Base-by-base conservation (phyloP, 2,113 vertebrate genomes). In the Malurus elegans region DNA sequence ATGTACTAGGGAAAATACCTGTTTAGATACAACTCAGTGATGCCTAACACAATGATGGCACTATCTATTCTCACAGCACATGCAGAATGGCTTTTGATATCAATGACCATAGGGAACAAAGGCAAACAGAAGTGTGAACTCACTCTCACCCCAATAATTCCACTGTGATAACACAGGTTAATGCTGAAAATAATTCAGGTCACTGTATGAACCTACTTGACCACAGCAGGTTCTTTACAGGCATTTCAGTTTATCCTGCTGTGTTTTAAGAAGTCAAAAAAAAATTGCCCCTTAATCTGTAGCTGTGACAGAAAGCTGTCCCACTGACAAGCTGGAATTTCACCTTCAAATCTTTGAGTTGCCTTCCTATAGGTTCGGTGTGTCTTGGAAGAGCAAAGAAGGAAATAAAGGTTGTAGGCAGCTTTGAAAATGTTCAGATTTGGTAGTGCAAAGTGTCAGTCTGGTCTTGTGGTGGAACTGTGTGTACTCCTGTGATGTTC, bases 151-250 rank as follows among this genome's bases (percentile, higher is more conserved):
- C 66, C 80, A 79, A 28, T 93, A 95, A 90, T 86, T 95, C 91
- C 83, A 60, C 70, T 74, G 84, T 83, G 82, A 86, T 92, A 88
- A 92, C 81, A 92, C 28, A 88, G 79, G 79, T 95, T 94, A 93
- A 84, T 89, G 54, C 44, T 84, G 92, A 96, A 96, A 93, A 94
- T 89, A 86, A 95, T 94, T 93, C 66, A 83, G 92, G 81, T 92
- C 75, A 83, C 79, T 89, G n/a, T 79, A 42, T 95, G 62, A 90
- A 70, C 80, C 65, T 92, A 75, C 64, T 54, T 45, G 64, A 88
- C 75, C 65, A 79, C 57, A 86, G 54, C 76, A 69, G 26, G 29
- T 69, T 56, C 29, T 82, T 79, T 40, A 66, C 34, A 67, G 79
- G 23, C 53, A 56, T 90, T 88, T 80, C 42, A 88, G 25, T 87